Base-by-base conservation (phyloP, 2,797 vertebrate species). In the Rhinogobio ventralis region DNA sequence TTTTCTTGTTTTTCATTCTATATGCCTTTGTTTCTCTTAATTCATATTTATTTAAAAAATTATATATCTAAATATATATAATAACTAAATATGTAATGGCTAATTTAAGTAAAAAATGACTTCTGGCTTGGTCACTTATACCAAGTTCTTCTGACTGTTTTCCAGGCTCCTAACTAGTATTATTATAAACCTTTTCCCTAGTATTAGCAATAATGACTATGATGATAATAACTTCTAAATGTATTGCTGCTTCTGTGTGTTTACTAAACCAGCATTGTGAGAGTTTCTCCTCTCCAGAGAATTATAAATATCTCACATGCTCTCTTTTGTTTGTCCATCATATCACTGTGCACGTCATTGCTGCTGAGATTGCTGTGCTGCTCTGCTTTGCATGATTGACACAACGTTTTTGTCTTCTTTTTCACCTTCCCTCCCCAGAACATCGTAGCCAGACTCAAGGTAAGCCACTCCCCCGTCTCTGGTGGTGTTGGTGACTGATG, bases 361-460 rank as follows among this genome's bases (percentile, higher is more conserved):
- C 85, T 81, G 79, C 55, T 39, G 86, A 82, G 85, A 86, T 53
- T 79, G 88, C 62, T 86, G 89, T 91, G 90, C 36, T 86, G 72
- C 91, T 91, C 91, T 93, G 94, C 94, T 95, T 95, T 95, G 95
- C 95, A 96, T 95, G 95, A 95, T 94, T 96, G 94, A 96, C 94
- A 93, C 91, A 67, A 85, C 91, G 89, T 93, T 88, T 92, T 92
- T 94, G 90, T 95, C 90, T 95, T 94, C 84, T 95, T 89, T 94
- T 90, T 94, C 91, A 91, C 91, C 85, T 87, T 88, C 82, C 89
- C 90, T 93, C 90, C 55, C 30, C 94, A 96, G 95, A 96, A 89
- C 93, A 95, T 88, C 94, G 92, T 90, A 90, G 91, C 93, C 91
- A 95, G 86, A 79, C 91, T 71, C 94, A 96, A 95, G 95, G 95